phyloP scores from a whole-genome alignment of 2,797 vertebrate species.

The Mycteria americana region DNA sequence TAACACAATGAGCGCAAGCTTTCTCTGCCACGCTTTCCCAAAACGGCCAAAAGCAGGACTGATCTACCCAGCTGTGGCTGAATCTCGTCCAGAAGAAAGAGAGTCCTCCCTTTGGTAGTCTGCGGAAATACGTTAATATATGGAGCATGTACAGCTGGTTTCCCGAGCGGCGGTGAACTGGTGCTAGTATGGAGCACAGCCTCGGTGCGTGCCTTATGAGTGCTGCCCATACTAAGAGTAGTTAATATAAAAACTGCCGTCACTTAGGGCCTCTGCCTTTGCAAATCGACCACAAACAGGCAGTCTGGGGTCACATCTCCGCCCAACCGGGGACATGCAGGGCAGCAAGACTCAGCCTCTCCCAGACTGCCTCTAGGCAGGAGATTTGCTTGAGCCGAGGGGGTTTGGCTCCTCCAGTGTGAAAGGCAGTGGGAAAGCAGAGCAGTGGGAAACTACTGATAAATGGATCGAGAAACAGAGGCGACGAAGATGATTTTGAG shows the following conservation, averaged over 20 bases:
- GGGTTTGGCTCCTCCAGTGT: neutral
- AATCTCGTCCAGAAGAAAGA: neutral
- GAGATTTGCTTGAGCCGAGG: neutral
- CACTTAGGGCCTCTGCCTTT: neutral
- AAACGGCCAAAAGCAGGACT: neutral
- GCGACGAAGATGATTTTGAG: rapidly evolving
- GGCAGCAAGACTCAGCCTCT: neutral
- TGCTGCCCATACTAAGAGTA: neutral
- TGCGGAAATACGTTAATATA: neutral
- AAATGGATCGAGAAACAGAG: neutral
- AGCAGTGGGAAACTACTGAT: neutral
- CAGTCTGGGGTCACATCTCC: neutral
- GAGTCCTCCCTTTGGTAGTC: neutral
- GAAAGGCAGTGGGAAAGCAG: neutral
- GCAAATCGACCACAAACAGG: neutral
- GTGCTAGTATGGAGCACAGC: neutral
- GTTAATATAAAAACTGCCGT: neutral
- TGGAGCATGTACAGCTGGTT: neutral
- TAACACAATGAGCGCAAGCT: rapidly evolving
- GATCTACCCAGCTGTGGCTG: neutral
- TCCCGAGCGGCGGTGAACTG: neutral
- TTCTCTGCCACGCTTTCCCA: neutral
- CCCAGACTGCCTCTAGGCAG: neutral
- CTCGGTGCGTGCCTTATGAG: neutral
- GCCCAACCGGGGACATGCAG: neutral